Base-by-base conservation (phyloP, 2,113 vertebrate species). In the Xiphophorus maculatus region DNA sequence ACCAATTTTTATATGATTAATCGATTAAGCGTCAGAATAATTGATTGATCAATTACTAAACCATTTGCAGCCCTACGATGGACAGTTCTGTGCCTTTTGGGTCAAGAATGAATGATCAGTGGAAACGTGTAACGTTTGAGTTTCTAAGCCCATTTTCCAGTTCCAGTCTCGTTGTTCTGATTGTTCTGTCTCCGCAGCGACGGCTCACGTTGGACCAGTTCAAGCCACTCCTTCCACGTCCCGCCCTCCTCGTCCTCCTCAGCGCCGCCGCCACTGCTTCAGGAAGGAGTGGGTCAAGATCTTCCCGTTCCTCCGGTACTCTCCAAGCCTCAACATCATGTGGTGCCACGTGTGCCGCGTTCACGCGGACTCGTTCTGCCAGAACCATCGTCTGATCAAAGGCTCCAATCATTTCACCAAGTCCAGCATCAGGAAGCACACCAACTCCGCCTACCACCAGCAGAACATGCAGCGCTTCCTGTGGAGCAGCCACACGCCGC, bases 311-410 rank as follows among this genome's bases (percentile, higher is more conserved):
- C 48, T 85, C 0, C 51, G 72, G 0, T 85, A 79, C 13, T 82
- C 72, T 0, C 15, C 48, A 0, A 0, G 1, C 0, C 48, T 19
- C 13, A n/a, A 82, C 3, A 0, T 10, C n/a, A 85, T 85, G 83
- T 79, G 79, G 83, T 85, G 79, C 25, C 71, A 76, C 27, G 65
- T 82, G 9, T 82, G 83, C 27, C 79, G 76, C 9, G 19, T 75
- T 17, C 17, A 72, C 29, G 9, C 62, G 0, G 32, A 63, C 5
- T 8, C 13, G 1, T 0, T 0, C 4, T 2, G 13, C 14, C 32
- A 5, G 2, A 12, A 61, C 2, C 0, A 14, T 0, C 7, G n/a
- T 1, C 4, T 79, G 1, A 33, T 69, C 29, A 65, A 11, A 35
- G 79, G 83, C 0, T 66, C 72, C 27, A 6, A 3, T 1, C 0